Conservation (phyloP, 2,888 invertebrate genomes). For the Eupeodes luniger region DNA sequence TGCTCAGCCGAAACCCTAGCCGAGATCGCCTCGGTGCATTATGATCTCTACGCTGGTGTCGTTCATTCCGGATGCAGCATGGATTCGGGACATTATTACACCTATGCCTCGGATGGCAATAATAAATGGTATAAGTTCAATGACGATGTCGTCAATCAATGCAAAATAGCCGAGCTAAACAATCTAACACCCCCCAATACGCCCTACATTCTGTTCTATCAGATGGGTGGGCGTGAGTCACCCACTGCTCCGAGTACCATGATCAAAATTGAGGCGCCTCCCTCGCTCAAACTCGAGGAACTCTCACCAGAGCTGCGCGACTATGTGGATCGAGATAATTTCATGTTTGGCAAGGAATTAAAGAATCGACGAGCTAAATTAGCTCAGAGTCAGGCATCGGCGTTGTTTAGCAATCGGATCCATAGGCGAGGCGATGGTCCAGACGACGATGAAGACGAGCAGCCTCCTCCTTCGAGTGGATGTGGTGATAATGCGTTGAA, state of each 20-base stretch:
- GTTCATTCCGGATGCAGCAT: conserved; percentile 93
- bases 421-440: conserved; percentile 78
- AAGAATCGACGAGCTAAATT: conserved; percentile 80
- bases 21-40: conserved; percentile 85
- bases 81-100: conserved; percentile 95
- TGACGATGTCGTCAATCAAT: conserved; percentile 89
- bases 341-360: conserved; percentile 81
- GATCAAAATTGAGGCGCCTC: conserved; percentile 80
- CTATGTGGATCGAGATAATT: conserved; percentile 82
- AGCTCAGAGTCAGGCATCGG: conserved; percentile 64
- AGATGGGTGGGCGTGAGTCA: conserved; percentile 82
- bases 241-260: conserved; percentile 79
- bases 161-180: conserved; percentile 87
- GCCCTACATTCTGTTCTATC: conserved; percentile 93
- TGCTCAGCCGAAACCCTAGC: conserved; percentile 81
- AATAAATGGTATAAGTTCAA: conserved; percentile 92
- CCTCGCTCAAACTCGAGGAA: conserved; percentile 81
- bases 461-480: conserved; percentile 82
- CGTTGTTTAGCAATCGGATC: conserved; percentile 74
- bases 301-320: conserved; percentile 82
- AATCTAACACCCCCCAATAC: conserved; percentile 89
- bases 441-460: conserved; percentile 82
- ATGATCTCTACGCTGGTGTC: conserved; percentile 92
- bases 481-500: conserved; percentile 82
- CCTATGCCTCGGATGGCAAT: conserved; percentile 88